Percentiles rank a stretch among this genome's conserved stretches.
Evolutionary conservation across 1,140 invertebrate genomes (phyloP).

Genomic region (Drosophila subobscura): DNA sequence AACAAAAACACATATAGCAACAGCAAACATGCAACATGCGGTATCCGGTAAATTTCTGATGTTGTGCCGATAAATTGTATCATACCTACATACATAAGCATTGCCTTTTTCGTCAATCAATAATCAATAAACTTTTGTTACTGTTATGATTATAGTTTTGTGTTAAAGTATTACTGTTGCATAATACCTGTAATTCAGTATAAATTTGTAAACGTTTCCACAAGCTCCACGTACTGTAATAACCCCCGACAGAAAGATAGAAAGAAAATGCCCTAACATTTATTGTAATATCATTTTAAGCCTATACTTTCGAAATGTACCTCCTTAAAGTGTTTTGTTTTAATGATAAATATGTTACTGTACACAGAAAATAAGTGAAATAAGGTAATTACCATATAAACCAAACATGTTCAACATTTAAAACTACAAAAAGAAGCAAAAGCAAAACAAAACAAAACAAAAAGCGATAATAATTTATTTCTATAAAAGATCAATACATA

Average conservation of each 20-base stretch:
- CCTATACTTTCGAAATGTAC: slow-evolving; percentile 43
- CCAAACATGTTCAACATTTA: slow-evolving; percentile 42
- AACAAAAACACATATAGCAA: slow-evolving; percentile 47
- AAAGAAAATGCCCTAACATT: slow-evolving; percentile 29
- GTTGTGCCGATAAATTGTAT: slow-evolving; percentile 45
- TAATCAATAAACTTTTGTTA: slow-evolving; percentile 44
- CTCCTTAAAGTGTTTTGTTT: slow-evolving; percentile 40
- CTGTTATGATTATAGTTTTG: slow-evolving; percentile 41
- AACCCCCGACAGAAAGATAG: slow-evolving; percentile 9
- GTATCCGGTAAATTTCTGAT: slow-evolving; percentile 21
- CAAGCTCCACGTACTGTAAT: slow-evolving; percentile 28
- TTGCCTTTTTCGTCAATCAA: slow-evolving; percentile 32
- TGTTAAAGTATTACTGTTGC: slow-evolving; percentile 56
- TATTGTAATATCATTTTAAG: slow-evolving; percentile 47
- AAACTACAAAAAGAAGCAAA: slow-evolving; percentile 25
- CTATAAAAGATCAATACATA: slow-evolving; percentile 31
- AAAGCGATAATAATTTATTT: slow-evolving; percentile 8
- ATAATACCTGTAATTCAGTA: slow-evolving; percentile 45
- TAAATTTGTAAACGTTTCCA: slow-evolving; percentile 39
- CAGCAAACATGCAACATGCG: slow-evolving; percentile 25
- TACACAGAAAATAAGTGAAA: slow-evolving; percentile 39
- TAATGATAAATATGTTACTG: slow-evolving; percentile 41
- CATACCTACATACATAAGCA: slow-evolving; percentile 22
- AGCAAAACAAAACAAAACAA: slow-evolving; percentile 13
- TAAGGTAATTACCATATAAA: slow-evolving; percentile 41